Conservation (phyloP, 2,113 vertebrate species). For the Mola mola region DNA sequence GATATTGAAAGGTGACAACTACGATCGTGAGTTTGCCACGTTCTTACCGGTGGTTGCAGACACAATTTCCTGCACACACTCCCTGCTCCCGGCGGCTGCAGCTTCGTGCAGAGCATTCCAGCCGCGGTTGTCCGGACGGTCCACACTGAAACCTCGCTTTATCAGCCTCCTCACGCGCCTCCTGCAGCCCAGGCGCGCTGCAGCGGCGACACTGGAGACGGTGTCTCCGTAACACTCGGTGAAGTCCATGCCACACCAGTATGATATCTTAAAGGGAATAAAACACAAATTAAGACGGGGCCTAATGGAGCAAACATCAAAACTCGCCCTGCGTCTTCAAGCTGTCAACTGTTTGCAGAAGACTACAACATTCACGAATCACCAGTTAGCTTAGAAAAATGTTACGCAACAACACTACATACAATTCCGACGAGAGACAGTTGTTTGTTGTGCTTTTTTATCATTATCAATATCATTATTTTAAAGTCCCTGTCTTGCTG, state of each 20-base stretch:
- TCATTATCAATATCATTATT: no score
- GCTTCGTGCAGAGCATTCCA: conserved; percentile 94
- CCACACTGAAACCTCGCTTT: conserved; percentile 80
- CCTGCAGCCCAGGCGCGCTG: conserved; percentile 83
- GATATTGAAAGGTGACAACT: not conserved
- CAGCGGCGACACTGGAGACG: conserved; percentile 86
- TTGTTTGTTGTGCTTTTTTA: no score
- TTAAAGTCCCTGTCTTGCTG: no score
- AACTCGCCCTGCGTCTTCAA: no score
- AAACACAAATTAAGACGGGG: no score
- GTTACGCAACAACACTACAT: no score
- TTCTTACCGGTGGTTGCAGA: conserved; percentile 62
- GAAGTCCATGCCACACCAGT: conserved; percentile 95
- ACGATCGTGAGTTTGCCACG: not conserved
- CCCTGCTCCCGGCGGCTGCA: conserved; percentile 82
- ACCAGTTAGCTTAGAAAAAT: no score
- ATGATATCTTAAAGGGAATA: no score
- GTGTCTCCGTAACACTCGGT: conserved; percentile 88
- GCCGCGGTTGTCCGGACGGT: conserved; percentile 92
- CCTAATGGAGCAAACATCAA: no score
- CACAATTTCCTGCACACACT: conserved; percentile 84
- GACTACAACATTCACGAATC: no score
- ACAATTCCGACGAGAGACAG: no score
- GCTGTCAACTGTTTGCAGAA: no score
- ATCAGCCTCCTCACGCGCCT: conserved; percentile 83